Evolutionary conservation across 2,797 vertebrate genomes (phyloP), one percentile per base, ranked within the genome.

Genomic region (Premnoplex brunnescens): DNA sequence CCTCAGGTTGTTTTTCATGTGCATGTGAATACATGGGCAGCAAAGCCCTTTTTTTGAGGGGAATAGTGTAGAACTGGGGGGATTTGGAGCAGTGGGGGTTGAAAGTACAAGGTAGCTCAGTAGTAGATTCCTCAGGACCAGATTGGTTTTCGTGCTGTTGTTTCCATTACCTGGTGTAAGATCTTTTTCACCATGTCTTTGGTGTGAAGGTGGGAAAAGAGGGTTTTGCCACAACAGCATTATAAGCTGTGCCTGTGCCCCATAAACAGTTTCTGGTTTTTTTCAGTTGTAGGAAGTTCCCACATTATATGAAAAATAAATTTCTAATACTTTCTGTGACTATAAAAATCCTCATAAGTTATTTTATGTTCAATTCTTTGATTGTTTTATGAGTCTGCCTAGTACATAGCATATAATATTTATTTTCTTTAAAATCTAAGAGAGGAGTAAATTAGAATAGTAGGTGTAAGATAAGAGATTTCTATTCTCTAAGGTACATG

Each of bases 271-370:
- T 95, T 30, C 17, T 52, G 8, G 8, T 6, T 69, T 39, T 16
- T 4, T 36, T 60, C 9, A 39, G 9, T 34, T 10, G 22, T 52
- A n/a, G 12, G 4, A 54, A 34, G 2, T 69, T 74, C 7, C 3
- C 16, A 10, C 4, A 10, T 56, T 68, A 21, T 11, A 41, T 51
- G 23, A n/a, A 28, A 56, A 68, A 36, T 52, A 36, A 17, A 23
- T 12, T 7, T 9, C 10, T 36, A 39, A 1, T 39, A 6, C 41
- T 28, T 76, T 66, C 36, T 49, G 1, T 12, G 0, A 36, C 26
- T 85, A 56, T 12, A 48, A 46, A 67, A 86, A 19, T 58, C 27
- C 32, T 77, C 7, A 17, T 34, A n/a, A 44, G 5, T 36, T 4
- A 8, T 27, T 58, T 14, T 46, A 15, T 63, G 23, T 11, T 30